Evolutionary conservation across 2,113 vertebrate species (phyloP).

Genomic region (Campylomormyrus tamandua): DNA sequence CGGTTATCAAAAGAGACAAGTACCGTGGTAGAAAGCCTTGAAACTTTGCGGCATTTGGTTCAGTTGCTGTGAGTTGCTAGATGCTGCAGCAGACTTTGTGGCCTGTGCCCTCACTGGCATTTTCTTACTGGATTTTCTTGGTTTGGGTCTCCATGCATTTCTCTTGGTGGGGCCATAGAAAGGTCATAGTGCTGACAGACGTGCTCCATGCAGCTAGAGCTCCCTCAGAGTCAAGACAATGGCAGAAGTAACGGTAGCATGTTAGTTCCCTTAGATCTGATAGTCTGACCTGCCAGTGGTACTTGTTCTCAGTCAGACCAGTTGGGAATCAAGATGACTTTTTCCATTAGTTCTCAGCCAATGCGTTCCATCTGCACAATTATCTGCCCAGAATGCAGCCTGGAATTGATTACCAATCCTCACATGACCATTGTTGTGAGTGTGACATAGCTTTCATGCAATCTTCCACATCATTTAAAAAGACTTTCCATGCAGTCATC

Average conservation of each 20-base stretch:
- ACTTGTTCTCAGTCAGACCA: neutral
- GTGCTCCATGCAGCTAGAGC: neutral
- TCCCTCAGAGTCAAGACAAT: constrained; percentile 10
- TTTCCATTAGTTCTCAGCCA: constrained; percentile 16
- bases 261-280: constrained; percentile 2
- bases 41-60: neutral
- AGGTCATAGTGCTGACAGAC: neutral
- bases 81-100: neutral
- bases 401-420: constrained; percentile 8
- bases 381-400: neutral
- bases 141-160: neutral
- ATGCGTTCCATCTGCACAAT: neutral
- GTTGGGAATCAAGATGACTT: constrained; percentile 4
- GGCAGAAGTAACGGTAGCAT: neutral
- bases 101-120: neutral
- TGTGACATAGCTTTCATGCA: constrained; percentile 3
- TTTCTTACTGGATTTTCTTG: neutral
- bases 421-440: neutral
- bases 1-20: neutral
- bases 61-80: neutral
- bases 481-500: neutral
- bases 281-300: neutral
- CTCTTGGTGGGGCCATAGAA: neutral
- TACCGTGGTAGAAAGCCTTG: neutral
- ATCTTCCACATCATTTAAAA: neutral